A percentile compares a stretch with the other conserved stretches of the same genome.
Conservation (phyloP, 2,113 vertebrate species). For the Australoheros scitulus region DNA sequence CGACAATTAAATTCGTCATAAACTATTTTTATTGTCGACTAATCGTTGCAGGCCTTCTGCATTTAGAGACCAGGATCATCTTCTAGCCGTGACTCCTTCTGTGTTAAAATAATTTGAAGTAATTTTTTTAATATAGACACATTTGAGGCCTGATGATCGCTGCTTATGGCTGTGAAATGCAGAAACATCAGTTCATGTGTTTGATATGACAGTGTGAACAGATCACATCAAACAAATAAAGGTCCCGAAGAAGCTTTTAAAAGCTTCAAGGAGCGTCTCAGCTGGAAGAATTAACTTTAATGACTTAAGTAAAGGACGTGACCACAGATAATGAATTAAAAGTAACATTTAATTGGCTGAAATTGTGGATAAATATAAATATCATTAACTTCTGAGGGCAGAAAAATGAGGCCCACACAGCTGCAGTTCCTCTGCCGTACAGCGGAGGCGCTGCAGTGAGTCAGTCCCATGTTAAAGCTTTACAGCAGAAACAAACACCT, state of each 20-base stretch:
- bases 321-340: background rate
- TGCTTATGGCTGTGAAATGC: too few relatives aligned
- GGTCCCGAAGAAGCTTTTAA: too few relatives aligned
- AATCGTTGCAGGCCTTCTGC: too few relatives aligned
- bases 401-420: background rate
- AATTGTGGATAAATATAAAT: background rate
- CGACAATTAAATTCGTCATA: too few relatives aligned
- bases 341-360: background rate
- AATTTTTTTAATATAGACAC: background rate
- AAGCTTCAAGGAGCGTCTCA: too few relatives aligned
- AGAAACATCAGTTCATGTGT: background rate
- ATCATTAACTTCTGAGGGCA: background rate
- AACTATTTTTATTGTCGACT: too few relatives aligned
- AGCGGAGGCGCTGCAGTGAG: background rate
- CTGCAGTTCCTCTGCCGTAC: background rate
- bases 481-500: too few relatives aligned
- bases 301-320: background rate
- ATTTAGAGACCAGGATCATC: background rate
- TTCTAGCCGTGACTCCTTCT: background rate
- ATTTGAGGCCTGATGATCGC: too few relatives aligned
- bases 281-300: too few relatives aligned
- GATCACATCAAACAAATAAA: background rate
- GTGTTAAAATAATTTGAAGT: background rate
- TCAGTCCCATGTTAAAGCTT: too few relatives aligned
- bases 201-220: background rate